Conservation (phyloP, 2,797 vertebrate species). For the Smutsia gigantea region DNA sequence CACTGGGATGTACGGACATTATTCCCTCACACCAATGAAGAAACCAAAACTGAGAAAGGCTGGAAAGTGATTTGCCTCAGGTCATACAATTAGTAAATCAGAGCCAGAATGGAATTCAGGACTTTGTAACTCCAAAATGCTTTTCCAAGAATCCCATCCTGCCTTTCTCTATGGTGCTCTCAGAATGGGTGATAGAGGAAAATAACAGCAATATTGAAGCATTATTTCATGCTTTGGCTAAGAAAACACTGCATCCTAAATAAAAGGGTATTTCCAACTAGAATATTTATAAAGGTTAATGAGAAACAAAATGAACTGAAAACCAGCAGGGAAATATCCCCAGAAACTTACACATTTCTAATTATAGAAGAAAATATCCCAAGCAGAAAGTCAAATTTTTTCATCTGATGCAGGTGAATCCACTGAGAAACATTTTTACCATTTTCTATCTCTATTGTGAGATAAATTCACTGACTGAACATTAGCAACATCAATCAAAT, state of each 20-base stretch:
- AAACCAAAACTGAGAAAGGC: neutral
- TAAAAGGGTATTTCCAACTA: slow-evolving; percentile 43
- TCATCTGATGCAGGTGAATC: neutral
- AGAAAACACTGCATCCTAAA: slow-evolving; percentile 43
- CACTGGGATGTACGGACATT: neutral
- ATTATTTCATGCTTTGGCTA: slow-evolving; percentile 37
- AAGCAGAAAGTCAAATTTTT: slow-evolving; percentile 34
- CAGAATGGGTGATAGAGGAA: neutral
- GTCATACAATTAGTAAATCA: neutral
- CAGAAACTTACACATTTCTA: slow-evolving; percentile 60
- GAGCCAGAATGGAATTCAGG: neutral
- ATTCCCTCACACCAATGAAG: neutral
- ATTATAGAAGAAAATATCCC: slow-evolving; percentile 48
- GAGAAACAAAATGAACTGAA: slow-evolving; percentile 56
- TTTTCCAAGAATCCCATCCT: neutral
- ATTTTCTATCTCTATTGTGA: neutral
- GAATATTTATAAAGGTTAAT: slow-evolving; percentile 62
- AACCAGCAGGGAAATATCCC: slow-evolving; percentile 59
- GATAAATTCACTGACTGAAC: neutral
- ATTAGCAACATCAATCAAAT: neutral
- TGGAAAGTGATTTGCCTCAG: neutral
- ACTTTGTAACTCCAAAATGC: neutral
- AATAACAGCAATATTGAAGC: neutral
- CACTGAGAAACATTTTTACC: neutral
- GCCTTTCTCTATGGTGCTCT: neutral